Conservation (phyloP, 2,113 vertebrate species). For the Lethenteron camtschaticum region DNA sequence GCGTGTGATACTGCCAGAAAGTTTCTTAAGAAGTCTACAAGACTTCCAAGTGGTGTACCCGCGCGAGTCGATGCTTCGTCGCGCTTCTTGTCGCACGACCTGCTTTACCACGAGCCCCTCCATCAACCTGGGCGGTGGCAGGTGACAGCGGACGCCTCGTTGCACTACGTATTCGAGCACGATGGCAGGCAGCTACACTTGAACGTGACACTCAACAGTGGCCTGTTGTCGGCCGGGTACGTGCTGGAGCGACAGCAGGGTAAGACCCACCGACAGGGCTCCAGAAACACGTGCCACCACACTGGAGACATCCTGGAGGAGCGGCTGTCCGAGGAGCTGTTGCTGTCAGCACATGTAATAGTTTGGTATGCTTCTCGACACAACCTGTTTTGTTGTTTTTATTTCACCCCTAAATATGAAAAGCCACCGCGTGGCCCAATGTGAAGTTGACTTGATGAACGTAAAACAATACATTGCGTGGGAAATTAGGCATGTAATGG, state of each 20-base stretch:
- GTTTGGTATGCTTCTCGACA: constrained; percentile 44
- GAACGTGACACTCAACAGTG: constrained; percentile 39
- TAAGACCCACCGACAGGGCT: background rate
- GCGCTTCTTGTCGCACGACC: constrained; percentile 40
- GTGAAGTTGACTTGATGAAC: no score
- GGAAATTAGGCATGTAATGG: no score
- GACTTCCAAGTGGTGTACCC: constrained; percentile 39
- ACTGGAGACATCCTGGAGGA: constrained; percentile 29
- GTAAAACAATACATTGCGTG: no score
- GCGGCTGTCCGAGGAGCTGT: constrained; percentile 23
- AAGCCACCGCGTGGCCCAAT: no score
- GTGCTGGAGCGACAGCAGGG: constrained; percentile 27
- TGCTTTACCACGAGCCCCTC: constrained; percentile 24
- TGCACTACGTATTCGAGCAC: constrained; percentile 48
- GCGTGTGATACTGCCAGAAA: constrained; percentile 17
- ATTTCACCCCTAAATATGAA: no score
- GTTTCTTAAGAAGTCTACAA: constrained; percentile 25
- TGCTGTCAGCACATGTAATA: constrained; percentile 53
- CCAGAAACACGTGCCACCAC: constrained; percentile 38
- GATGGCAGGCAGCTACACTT: constrained; percentile 36
- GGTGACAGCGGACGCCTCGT: constrained; percentile 13
- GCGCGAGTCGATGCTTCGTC: constrained; percentile 35
- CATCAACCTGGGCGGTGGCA: constrained; percentile 31
- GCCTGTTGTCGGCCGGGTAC: constrained; percentile 43
- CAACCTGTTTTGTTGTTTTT: no score